Evolutionary conservation across 1,140 invertebrate genomes (phyloP).

Genomic region (Hydropsyche tenuis): DNA sequence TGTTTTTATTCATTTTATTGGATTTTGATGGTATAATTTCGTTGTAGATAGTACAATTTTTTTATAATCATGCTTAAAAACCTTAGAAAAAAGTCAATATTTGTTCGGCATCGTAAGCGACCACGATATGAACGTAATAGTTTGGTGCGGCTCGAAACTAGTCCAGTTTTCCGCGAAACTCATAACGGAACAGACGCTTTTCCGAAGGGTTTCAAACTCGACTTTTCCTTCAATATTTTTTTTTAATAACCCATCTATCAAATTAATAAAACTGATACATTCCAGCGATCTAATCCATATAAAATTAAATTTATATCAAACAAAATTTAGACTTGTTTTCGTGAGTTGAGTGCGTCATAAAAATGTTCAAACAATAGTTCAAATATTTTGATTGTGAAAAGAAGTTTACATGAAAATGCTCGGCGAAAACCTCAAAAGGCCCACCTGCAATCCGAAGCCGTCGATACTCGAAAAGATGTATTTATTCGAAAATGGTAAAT

Average conservation of each 20-base stretch:
- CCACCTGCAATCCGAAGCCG: constrained; percentile 37
- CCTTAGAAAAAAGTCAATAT: constrained; percentile 12
- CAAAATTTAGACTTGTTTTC: no score
- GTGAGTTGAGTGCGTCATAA: no score
- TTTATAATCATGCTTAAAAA: background rate
- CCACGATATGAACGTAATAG: constrained; percentile 2
- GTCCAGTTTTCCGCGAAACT: constrained; percentile 28
- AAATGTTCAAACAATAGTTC: background rate
- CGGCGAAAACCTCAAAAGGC: constrained; percentile 37
- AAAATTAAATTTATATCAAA: no score
- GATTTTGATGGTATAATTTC: no score
- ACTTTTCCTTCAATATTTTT: no score
- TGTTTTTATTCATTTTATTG: no score
- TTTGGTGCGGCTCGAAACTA: background rate
- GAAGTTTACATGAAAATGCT: constrained; percentile 27
- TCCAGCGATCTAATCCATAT: no score
- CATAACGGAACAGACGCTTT: constrained; percentile 18
- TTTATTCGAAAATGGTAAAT: constrained; percentile 46
- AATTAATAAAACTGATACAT: no score
- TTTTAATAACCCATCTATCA: no score
- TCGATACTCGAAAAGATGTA: constrained; percentile 48
- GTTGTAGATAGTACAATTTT: background rate
- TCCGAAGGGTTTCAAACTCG: constrained; percentile 1
- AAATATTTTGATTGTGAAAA: background rate
- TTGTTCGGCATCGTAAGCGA: background rate